These are phyloP conservation scores for Lytechinus variegatus DNA, from an alignment of 35 echinoderm and acorn worm species.

Conservation along the genomic window DNA sequence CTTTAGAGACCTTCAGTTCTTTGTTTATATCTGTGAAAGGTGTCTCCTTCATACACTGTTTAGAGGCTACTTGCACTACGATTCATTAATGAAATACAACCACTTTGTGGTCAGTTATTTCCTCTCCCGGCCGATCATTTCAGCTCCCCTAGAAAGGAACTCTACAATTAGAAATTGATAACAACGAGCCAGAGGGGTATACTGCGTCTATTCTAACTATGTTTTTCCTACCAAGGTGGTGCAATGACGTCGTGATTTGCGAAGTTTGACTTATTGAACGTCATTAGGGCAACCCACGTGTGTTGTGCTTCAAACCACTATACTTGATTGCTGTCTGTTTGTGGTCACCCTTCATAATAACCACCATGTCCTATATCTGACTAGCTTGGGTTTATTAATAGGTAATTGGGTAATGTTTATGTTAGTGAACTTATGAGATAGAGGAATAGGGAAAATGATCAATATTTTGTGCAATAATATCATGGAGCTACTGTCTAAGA, in stretches of 20 bases:
- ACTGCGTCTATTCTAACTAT: background rate
- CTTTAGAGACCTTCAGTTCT: no score
- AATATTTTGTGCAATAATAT: no score
- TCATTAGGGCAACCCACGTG: background rate
- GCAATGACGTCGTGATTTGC: background rate
- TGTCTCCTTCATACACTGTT: background rate
- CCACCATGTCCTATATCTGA: background rate
- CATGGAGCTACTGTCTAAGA: no score
- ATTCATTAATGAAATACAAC: slow-evolving; percentile 17
- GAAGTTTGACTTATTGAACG: slow-evolving; percentile 11
- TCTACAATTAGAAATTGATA: background rate
- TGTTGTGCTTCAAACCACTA: background rate
- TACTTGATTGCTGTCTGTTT: background rate
- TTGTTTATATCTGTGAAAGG: background rate
- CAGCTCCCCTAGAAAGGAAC: background rate
- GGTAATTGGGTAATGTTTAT: background rate
- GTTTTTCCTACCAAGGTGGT: background rate
- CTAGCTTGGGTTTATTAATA: slow-evolving; percentile 20
- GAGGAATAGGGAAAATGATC: background rate
- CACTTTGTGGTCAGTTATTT: slow-evolving; percentile 18
- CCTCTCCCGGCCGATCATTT: background rate
- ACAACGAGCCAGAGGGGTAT: background rate
- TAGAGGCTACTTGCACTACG: background rate
- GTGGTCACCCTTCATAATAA: background rate
- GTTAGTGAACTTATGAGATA: background rate